Evolutionary conservation across 2,113 vertebrate genomes (phyloP), one percentile per base, ranked within the genome.

Genomic region (Lanius collurio): DNA sequence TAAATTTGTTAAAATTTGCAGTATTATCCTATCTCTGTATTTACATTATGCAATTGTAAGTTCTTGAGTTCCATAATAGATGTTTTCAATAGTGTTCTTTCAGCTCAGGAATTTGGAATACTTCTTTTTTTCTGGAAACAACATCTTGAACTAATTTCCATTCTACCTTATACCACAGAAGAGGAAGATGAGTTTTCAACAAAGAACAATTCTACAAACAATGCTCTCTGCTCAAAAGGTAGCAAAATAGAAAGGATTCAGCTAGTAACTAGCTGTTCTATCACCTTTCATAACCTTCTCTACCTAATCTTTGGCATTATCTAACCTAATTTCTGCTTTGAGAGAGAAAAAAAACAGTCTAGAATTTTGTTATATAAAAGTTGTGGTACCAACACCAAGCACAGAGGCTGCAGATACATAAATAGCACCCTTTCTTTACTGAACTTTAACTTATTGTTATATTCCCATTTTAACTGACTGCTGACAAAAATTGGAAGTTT

Each of bases 21-120:
- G 33, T 31, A 69, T 55, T 80, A 71, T 26, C 18, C 23, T 41
- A 26, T 5, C 9, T 55, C 10, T 17, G 15, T 37, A 64, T 52
- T 85, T 56, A 47, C 7, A 57, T 15, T 21, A 65, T 13, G 19
- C 11, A 74, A n/a, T 56, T 94, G 74, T 23, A 93, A 65, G 4
- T 35, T 30, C 9, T 52, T 65, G 23, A 5, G 19, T n/a, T 47
- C 10, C 0, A 0, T 33, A 78, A 74, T 0, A 70, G 9, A 8
- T 56, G 24, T 21, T 93, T 95, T 88, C 39, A 78, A 53, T 5
- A 39, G 13, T 1, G 4, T 60, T 67, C 9, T 57, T 79, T 62
- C 28, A 64, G 35, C 16, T 53, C 10, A 24, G 7, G 35, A 30
- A 83, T 41, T 57, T 44, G 16, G 62, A 62, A 53, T 19, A 44